Base-by-base conservation (phyloP, 2,797 vertebrate species). In the Lithobates pipiens region DNA sequence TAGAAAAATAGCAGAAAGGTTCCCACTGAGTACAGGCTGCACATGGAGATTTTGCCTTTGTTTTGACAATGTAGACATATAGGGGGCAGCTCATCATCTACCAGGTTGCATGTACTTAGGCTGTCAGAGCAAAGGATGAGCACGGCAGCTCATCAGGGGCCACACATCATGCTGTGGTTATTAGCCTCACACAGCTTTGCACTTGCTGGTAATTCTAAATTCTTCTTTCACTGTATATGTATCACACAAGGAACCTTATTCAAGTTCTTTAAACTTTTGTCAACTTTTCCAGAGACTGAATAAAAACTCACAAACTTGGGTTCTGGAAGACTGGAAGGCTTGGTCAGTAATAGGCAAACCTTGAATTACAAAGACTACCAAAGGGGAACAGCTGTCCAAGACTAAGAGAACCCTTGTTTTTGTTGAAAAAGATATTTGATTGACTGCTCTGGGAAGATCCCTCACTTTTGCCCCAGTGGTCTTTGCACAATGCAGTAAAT, bases 1-100 rank as follows among this genome's bases (percentile, higher is more conserved):
- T 83, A 86, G 80, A 83, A 83, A 86, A 83, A 74, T 78, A 86
- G 82, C 50, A 83, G 76, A 82, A 82, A 36, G 80, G 44, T 65
- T 86, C 80, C 80, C 42, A 57, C 61, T 6, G 80, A 78, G 69
- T 8, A 25, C 32, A 75, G 71, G 69, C 80, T 42, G 34, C 75
- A 79, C 57, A 75, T 61, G 44, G 27, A 83, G 69, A 73, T 57
- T 42, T 74, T 70, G 67, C 25, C 69, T 68, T 83, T 83, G 69
- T 78, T 86, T 78, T 61, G 36, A 61, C 57, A 42, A 69, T 83
- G 18, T 57, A 67, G 68, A 65, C 21, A 78, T 67, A 77, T 46
- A 42, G 63, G 67, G 39, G 54, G 54, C 68, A 82, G 79, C 79
- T 82, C 67, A 77, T 77, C 78, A 86, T 32, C 63, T 75, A 68